Base-by-base conservation (phyloP, 64 coral and sea anemone genomes). In the Actinia tenebrosa region DNA sequence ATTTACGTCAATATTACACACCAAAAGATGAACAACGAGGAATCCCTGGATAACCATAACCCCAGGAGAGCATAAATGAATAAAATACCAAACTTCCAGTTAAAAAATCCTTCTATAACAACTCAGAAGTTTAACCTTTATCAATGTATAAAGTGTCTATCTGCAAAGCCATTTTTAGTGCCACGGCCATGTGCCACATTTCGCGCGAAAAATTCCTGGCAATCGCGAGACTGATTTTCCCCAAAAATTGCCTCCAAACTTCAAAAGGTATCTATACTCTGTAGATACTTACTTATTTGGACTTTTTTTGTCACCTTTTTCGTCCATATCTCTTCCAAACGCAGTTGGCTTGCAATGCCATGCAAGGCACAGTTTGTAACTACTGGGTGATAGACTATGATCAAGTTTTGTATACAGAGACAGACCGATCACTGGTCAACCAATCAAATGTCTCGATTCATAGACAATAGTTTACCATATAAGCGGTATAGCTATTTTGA, bases 241-340 rank as follows among this genome's bases (percentile, higher is more conserved):
- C 50, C 10, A 47, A 64, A 69, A 84, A 22, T 17, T 58, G 4
- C 22, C 15, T 72, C 80, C 78, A 69, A 23, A 50, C 42, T 84
- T 80, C 4, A 37, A 53, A 61, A 62, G 15, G 64, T 11, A 20
- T 59, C 23, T 64, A 55, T 19, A 44, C 27, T 59, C 16, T 10
- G 13, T 14, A 30, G 83, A 85, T 16, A 64, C 94, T 90, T 86
- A 79, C 94, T 87, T 92, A 68, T 87, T 89, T 85, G 90, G 91
- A 44, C 78, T 92, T 92, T 90, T 96, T 50, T 96, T 96, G 64
- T 96, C 94, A 42, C 85, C 78, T 81, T 89, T 89, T 44, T 96
- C 94, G 60, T 96, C 94, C 94, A 96, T 96, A 87, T 80, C 62
- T 60, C 56, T 16, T 55, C 25, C 26, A 82, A 87, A 43, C 30